Base-by-base conservation (phyloP, 2,113 vertebrate species). In the Gorsachius goisagi region DNA sequence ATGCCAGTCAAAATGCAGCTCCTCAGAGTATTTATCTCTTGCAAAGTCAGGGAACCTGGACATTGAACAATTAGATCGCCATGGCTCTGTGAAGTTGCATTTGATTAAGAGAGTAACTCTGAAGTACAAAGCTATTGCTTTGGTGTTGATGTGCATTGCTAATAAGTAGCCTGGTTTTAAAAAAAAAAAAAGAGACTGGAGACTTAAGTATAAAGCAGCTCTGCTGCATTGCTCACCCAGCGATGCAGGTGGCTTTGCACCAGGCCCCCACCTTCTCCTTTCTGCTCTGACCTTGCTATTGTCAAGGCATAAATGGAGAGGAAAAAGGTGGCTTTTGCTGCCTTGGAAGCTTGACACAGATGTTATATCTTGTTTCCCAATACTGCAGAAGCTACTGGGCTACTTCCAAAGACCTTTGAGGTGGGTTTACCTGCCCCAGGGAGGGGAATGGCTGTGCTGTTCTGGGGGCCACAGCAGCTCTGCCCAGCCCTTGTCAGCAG, bases 1-100 rank as follows among this genome's bases (percentile, higher is more conserved):
- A 89, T 96, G 93, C 53, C 92, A 91, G 89, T 93, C 84, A 92
- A 85, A 75, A 91, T 12, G 58, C 45, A 75, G 89, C 90, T 90
- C 79, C 90, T 90, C 0, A 0, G 86, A 89, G 85, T 23, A 53
- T 89, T 92, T 93, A 74, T 92, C 86, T 41, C 77, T 39, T 24
- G 66, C 11, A 1, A 47, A 85, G 71, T 22, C 87, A 92, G 76
- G 62, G 84, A 89, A 69, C 86, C 49, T 89, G 95, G 89, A 58
- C 77, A 8, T 11, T 82, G 94, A 95, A 41, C 89, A 73, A 83
- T 91, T 78, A 87, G 63, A 78, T 71, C 90, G 63, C 49, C 1
- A 4, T 59, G 79, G 72, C 76, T 80, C 82, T 90, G 68, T 44
- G 90, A 91, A 93, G 90, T 47, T 93, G 96, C 72, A n/a, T 90